phyloP scores from a whole-genome alignment of 2,113 vertebrate genomes.

The Nibea coibor region DNA sequence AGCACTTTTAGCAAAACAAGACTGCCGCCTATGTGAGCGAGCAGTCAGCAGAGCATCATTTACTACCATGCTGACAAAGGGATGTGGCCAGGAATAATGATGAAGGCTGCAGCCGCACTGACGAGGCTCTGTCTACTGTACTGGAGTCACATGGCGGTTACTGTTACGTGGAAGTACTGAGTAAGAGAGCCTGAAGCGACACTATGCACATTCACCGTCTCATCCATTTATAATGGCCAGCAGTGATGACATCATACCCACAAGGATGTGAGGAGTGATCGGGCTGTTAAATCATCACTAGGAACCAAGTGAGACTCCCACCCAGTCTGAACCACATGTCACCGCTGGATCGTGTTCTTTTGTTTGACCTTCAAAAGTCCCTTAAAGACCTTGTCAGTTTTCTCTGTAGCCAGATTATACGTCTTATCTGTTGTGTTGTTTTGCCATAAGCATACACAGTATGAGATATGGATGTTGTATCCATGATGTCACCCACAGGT shows the following conservation, averaged over 20 bases:
- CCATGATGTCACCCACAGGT: too few relatives aligned
- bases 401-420: not conserved
- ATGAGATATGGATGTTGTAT: too few relatives aligned
- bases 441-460: not conserved
- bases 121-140: constrained; percentile 44
- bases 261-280: constrained; percentile 46
- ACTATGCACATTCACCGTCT: constrained; percentile 44
- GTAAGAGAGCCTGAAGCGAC: constrained; percentile 43
- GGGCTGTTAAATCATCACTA: constrained; percentile 48
- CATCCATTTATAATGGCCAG: constrained; percentile 60
- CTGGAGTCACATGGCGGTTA: constrained; percentile 39
- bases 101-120: constrained; percentile 44
- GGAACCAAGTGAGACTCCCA: not conserved
- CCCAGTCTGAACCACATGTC: not conserved
- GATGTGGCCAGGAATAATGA: constrained; percentile 53
- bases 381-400: not conserved
- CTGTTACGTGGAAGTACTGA: constrained; percentile 57
- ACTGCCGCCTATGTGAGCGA: constrained; percentile 22
- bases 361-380: not conserved
- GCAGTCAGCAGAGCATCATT: constrained; percentile 46
- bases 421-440: not conserved
- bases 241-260: constrained; percentile 67
- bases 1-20: constrained; percentile 36
- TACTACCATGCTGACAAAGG: constrained; percentile 55
- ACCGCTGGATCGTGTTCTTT: constrained; percentile 1